These are phyloP conservation scores for Drosophila austrosaltans DNA, from an alignment of 2,888 invertebrate genomes.

Conservation along the genomic window DNA sequence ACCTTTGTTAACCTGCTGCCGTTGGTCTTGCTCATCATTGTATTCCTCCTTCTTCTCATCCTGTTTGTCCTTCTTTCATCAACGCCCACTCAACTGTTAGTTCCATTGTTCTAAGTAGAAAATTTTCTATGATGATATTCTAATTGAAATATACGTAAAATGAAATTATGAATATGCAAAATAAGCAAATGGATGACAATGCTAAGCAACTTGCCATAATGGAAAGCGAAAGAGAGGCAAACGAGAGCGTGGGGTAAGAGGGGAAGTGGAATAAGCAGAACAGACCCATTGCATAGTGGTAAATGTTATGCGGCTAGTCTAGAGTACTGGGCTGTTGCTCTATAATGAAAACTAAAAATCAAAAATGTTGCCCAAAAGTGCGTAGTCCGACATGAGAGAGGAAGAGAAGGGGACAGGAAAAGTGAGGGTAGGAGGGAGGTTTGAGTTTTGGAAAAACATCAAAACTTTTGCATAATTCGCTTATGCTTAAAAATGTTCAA, in stretches of 20 bases:
- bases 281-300: constrained; percentile 59
- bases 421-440: neutral
- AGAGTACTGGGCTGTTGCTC: constrained; percentile 27
- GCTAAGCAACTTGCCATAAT: constrained; percentile 68
- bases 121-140: constrained; percentile 73
- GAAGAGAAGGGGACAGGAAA: neutral
- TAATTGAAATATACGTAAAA: constrained; percentile 79
- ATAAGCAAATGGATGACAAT: constrained; percentile 79
- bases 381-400: constrained; percentile 35
- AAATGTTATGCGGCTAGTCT: constrained; percentile 63
- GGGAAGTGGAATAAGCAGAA: constrained; percentile 19
- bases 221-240: constrained; percentile 5
- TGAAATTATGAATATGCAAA: constrained; percentile 81
- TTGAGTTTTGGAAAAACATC: constrained; percentile 59
- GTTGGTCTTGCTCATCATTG: neutral
- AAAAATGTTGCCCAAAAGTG: constrained; percentile 57
- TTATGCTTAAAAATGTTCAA: constrained; percentile 76
- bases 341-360: constrained; percentile 76
- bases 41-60: neutral
- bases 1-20: neutral
- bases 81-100: constrained; percentile 30
- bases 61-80: neutral
- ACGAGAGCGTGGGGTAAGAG: constrained; percentile 15
- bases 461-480: constrained; percentile 78
- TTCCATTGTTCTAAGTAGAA: constrained; percentile 65